Base-by-base conservation (phyloP, 2,113 vertebrate genomes). In the Paedocypris sp. region DNA sequence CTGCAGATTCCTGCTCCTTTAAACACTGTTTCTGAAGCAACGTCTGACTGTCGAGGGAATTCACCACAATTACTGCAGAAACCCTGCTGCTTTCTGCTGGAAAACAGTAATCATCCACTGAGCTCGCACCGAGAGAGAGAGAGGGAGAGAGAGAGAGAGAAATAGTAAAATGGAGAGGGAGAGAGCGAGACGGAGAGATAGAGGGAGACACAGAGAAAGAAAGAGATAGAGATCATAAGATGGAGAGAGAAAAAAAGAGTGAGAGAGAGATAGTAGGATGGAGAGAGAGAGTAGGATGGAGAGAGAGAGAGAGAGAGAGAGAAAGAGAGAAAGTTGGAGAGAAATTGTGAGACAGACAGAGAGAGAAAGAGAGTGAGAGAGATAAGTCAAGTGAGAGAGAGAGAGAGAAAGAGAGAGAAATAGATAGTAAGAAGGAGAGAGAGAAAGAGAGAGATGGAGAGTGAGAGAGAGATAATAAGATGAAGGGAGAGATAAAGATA, bases 61-160 rank as follows among this genome's bases (percentile, higher is more conserved):
- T 20, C 41, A 46, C 64, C 28, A 45, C 70, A 67, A 77, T 76
- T 71, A 52, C 32, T 56, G 47, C 60, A 47, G 43, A 39, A 46
- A 39, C 39, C 56, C 50, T 49, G 50, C 25, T 10, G 29, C 36
- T 49, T 61, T 33, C 62, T 16, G 52, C 35, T 41, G 45, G 50
- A 72, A 60, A 60, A 53, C 49, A 52, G 59, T 52, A 42, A 62
- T 64, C 45, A 69, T 70, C 56, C 12, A 57, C 32, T 54, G 53
- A 6, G 25, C 51, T 62, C 39, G 3, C 42, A 12, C 60, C 64
- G 12, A 64, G 58, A 10, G 28, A 16, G 25, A 29, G 19, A 42
- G 60, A 56, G 51, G 45, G 32, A 33, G 60, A 45, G 8, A 32
- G 52, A 58, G 33, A 35, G 47, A 38, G 29, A 38, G 15, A 26